These are phyloP conservation scores for Orchesella flavescens DNA, from an alignment of 2,888 invertebrate genomes.

Conservation along the genomic window DNA sequence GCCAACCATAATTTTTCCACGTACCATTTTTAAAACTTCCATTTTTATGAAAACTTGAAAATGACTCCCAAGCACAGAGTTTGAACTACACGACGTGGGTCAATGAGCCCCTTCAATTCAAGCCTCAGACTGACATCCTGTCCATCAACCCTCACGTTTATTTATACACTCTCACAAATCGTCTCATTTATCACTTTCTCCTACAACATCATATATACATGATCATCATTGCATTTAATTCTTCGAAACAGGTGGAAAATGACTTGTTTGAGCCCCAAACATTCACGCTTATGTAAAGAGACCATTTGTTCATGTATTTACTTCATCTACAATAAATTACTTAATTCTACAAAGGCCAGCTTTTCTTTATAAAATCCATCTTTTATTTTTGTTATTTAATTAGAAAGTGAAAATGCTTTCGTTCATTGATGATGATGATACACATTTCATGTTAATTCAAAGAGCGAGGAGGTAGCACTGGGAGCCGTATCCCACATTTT, in stretches of 20 bases:
- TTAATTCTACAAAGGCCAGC: conserved; percentile 37
- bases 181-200: conserved; percentile 7
- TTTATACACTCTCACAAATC: conserved; percentile 37
- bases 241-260: conserved; percentile 18
- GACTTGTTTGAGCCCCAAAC: not conserved
- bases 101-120: conserved; percentile 24
- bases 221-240: conserved; percentile 7
- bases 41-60: conserved; percentile 22
- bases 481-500: conserved; percentile 57
- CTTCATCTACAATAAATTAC: conserved; percentile 36
- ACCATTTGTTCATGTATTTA: not conserved
- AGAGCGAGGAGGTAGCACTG: not conserved
- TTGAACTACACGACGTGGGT: conserved; percentile 12
- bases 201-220: not conserved
- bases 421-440: not conserved
- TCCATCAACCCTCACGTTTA: conserved; percentile 43
- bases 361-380: not conserved
- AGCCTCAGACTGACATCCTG: conserved; percentile 41
- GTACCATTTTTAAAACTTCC: conserved; percentile 37
- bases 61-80: not conserved
- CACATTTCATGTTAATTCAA: not conserved
- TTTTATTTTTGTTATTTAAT: conserved; percentile 29
- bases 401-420: conserved; percentile 36
- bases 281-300: conserved; percentile 24
- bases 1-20: not conserved